Base-by-base conservation (phyloP, 2,113 vertebrate species). In the Hiodon alosoides region DNA sequence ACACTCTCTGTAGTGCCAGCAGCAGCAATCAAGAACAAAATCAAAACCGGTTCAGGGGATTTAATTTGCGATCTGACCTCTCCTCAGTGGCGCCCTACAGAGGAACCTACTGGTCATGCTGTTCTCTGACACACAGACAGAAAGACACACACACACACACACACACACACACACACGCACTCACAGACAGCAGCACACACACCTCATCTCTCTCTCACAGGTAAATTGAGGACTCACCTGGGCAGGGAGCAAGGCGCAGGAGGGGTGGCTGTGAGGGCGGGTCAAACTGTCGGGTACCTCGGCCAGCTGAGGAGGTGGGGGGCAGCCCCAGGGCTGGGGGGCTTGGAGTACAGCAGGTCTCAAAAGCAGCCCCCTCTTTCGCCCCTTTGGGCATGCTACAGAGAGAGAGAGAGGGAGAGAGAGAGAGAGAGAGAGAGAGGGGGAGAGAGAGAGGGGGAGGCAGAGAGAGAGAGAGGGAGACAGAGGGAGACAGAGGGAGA, bases 301-400 rank as follows among this genome's bases (percentile, higher is more conserved):
- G 66, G 60, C 31, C 16, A 73, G 67, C 50, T 67, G 61, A 31
- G 78, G 69, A 47, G 59, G 54, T 7, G 55, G 50, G 5, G 51
- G n/a, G 65, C 9, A 10, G 54, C 68, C 78, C 61, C 79, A 74
- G 9, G 65, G 61, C 82, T 81, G 82, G 71, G 91, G 91, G 7
- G 84, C 84, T 54, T 88, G 88, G 74, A 93, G 83, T 62, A 79
- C 76, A 71, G 92, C 89, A 78, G 93, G 91, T 84, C 86, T 91
- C 71, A 93, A 81, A 62, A 91, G 62, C 53, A 79, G 79, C 73
- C 78, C 5, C 48, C 83, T 67, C 2, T 85, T 84, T 52, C 72
- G 82, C 75, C 48, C 78, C 76, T 84, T 78, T 69, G 81, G 62
- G 50, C 77, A 78, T 76, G 81, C 91, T 92, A 82, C 8, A 71